Base-by-base conservation (phyloP, 64 coral and sea anemone species). In the Catalaphyllia jardinei region DNA sequence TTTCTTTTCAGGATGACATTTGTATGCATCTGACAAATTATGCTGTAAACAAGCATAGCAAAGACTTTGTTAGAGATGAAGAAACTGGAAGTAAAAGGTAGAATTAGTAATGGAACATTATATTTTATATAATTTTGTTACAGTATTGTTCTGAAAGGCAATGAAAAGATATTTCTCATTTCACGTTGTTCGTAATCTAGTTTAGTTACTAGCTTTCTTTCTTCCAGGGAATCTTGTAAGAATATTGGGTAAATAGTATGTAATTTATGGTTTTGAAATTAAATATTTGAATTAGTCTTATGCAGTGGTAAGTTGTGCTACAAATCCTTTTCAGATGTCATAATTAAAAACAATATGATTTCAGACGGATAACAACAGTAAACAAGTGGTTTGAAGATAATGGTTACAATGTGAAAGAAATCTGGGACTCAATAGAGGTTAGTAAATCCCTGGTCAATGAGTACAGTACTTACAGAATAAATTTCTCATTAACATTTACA, bases 11-110 rank as follows among this genome's bases (percentile, higher is more conserved):
- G 96, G 96, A 99, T 83, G 96, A 99, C 55, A 95, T 93, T 24
- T 99, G 96, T 79, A 99, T 99, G 96, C 96, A 99, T 62, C 91
- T 99, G 29, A 99, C 96, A 74, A 99, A 99, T 71, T 99, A 99
- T 59, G 87, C 96, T 79, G 95, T 99, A 19, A 99, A 99, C 61
- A 99, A 99, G 86, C 96, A 99, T 51, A 99, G 96, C 76, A 99
- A 99, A 73, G 96, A 99, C 73, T 99, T 99, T 63, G 74, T 95
- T 27, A 90, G 96, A 86, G 96, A 99, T 79, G 96, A 99, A 79
- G 96, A 99, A 88, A 86, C 60, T 86, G 96, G 96, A 52, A 99
- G 96, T 57, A 99, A 99, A 91, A 88, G 96, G 96, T 99, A 88
- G 38, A 39, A 39, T 39, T 39, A 39, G 38, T 39, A 39, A 39